Evolutionary conservation across 2,888 invertebrate genomes (phyloP).

Genomic region (Phania funesta): DNA sequence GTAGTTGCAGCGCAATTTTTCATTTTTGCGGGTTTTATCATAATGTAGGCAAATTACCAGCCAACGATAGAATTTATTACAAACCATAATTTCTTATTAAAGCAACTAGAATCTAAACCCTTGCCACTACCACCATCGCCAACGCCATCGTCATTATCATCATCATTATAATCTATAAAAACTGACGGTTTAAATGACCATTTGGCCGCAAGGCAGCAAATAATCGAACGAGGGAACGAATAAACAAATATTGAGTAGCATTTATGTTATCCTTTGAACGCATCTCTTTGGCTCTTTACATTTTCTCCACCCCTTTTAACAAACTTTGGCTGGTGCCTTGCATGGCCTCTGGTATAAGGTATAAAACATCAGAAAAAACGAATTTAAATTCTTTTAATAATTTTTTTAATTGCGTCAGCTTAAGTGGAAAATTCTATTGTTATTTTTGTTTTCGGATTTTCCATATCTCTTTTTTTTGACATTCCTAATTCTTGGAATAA

Average conservation of each 20-base stretch:
- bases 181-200: constrained; percentile 55
- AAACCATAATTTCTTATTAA: constrained; percentile 50
- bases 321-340: background rate
- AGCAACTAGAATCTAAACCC: constrained; percentile 18
- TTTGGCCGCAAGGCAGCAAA: constrained; percentile 40
- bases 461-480: background rate
- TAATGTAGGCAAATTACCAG: constrained; percentile 66
- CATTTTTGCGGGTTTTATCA: background rate
- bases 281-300: background rate
- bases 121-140: background rate
- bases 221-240: constrained; percentile 14
- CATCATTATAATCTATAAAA: constrained; percentile 29
- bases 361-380: background rate
- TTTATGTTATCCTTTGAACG: constrained; percentile 20
- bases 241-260: constrained; percentile 41
- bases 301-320: background rate
- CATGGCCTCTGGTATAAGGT: background rate
- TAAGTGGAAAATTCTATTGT: constrained; percentile 27
- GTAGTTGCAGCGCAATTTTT: constrained; percentile 11
- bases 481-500: background rate
- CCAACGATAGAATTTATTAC: constrained; percentile 54
- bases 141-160: background rate
- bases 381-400: constrained; percentile 38
- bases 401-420: constrained; percentile 38
- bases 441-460: constrained; percentile 11